Conservation (phyloP, 1,140 invertebrate genomes). For the Drosophila leontia region DNA sequence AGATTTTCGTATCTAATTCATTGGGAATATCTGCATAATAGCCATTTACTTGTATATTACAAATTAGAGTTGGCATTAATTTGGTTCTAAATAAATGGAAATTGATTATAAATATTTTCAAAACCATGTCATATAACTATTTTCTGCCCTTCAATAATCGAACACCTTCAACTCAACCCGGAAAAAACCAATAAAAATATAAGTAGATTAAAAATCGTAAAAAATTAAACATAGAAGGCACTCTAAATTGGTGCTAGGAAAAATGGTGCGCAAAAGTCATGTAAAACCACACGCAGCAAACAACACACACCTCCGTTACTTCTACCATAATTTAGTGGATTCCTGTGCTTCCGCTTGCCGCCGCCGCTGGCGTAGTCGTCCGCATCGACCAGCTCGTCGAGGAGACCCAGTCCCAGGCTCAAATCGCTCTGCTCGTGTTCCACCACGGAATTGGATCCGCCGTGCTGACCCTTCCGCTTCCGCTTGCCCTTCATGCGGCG, state of each 20-base stretch:
- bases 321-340: constrained; percentile 83
- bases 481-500: constrained; percentile 67
- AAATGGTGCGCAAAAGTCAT: constrained; percentile 81
- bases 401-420: constrained; percentile 63
- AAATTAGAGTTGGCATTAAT: not conserved
- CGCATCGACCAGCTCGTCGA: constrained; percentile 70
- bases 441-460: constrained; percentile 30
- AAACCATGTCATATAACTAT: too few relatives aligned
- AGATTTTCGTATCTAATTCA: not conserved
- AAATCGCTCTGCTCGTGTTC: constrained; percentile 68
- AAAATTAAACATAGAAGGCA: constrained; percentile 55
- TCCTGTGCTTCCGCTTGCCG: constrained; percentile 76
- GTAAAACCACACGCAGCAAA: constrained; percentile 84
- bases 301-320: constrained; percentile 84
- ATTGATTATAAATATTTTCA: not conserved
- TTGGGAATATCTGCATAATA: not conserved
- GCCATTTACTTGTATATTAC: too few relatives aligned
- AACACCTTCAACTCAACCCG: not conserved
- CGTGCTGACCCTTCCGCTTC: constrained; percentile 69
- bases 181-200: not conserved
- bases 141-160: not conserved
- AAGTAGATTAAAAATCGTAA: not conserved
- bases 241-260: constrained; percentile 66
- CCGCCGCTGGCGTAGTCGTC: constrained; percentile 56
- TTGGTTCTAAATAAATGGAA: not conserved